Base-by-base conservation (phyloP, 2,888 invertebrate genomes). In the Agonopterix subpropinquella region DNA sequence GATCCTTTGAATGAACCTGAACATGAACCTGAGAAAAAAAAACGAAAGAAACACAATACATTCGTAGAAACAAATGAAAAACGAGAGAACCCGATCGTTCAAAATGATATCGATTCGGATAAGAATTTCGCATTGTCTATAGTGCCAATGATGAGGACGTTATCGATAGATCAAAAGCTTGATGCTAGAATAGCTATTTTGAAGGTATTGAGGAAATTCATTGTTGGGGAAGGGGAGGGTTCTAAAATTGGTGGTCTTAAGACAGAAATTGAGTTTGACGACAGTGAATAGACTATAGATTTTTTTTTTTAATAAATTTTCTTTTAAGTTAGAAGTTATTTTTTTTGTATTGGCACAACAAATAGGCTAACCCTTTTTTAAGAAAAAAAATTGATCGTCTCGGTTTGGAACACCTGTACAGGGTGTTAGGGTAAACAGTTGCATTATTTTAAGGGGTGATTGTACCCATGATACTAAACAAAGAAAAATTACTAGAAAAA, bases 121-220 rank as follows among this genome's bases (percentile, higher is more conserved):
- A 47, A 47, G 1, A 47, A 53, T 41, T 53, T 53, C 35, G 43
- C 49, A 7, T 36, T 53, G 36, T 53, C 53, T 4, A 3, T 53
- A 18, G 48, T 51, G 0, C 53, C 53, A 28, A 41, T 44, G 43
- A 15, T 53, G n/a, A 53, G 44, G 47, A 39, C 45, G 36, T 15
- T 53, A 11, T 47, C 53, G 8, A 1, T 51, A 0, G 36, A 49
- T 4, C 47, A 51, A 10, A 53, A 53, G 39, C 43, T 53, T 5
- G 53, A 51, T 45, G 53, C 53, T 3, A 47, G 49, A 44, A 53
- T 53, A 43, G 48, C 50, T 5, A 39, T 53, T 18, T 15, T 53
- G 35, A 48, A 36, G 18, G 28, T 53, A 2, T 10, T 53, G 9
- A 48, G 48, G 41, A 50, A 49, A 11, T 49, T 47, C 44, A 48